A percentile compares a stretch with the other conserved stretches of the same genome.
Conservation (phyloP, 2,888 invertebrate genomes). For the Microdon myrmicae region DNA sequence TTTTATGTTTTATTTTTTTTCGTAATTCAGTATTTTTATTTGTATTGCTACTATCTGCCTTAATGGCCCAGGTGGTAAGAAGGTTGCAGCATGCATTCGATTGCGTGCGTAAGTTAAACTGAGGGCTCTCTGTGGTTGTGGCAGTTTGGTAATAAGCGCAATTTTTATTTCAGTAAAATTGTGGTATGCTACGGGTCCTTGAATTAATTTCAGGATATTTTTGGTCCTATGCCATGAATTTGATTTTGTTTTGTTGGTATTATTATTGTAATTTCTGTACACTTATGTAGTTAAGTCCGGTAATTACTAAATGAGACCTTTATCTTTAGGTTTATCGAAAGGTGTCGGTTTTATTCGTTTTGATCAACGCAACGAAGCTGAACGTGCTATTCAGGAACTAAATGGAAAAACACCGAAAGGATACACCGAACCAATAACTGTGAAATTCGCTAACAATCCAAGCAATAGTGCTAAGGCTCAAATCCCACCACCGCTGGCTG, state of each 20-base stretch:
- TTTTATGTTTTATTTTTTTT: slow-evolving; percentile 18
- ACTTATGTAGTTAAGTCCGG: not conserved
- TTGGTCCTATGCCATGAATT: not conserved
- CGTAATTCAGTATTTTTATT: not conserved
- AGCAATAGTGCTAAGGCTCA: slow-evolving; percentile 85
- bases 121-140: no score
- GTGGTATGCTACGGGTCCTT: no score
- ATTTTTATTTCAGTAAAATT: not conserved
- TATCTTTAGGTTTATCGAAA: slow-evolving; percentile 82
- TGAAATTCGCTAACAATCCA: slow-evolving; percentile 95
- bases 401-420: slow-evolving; percentile 91
- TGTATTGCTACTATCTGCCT: not conserved
- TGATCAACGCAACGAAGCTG: slow-evolving; percentile 91
- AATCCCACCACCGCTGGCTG: slow-evolving; percentile 80
- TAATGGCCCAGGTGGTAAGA: no score
- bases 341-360: slow-evolving; percentile 95
- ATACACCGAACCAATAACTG: slow-evolving; percentile 88
- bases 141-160: not conserved
- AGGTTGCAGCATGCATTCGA: no score
- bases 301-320: not conserved
- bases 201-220: not conserved
- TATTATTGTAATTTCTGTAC: no score
- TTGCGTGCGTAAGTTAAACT: no score
- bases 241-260: not conserved
- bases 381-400: slow-evolving; percentile 88